Percentiles rank a stretch among this genome's conserved stretches.
These are phyloP conservation scores for Lasius platythorax DNA, from an alignment of 2,888 invertebrate genomes.

Conservation along the genomic window DNA sequence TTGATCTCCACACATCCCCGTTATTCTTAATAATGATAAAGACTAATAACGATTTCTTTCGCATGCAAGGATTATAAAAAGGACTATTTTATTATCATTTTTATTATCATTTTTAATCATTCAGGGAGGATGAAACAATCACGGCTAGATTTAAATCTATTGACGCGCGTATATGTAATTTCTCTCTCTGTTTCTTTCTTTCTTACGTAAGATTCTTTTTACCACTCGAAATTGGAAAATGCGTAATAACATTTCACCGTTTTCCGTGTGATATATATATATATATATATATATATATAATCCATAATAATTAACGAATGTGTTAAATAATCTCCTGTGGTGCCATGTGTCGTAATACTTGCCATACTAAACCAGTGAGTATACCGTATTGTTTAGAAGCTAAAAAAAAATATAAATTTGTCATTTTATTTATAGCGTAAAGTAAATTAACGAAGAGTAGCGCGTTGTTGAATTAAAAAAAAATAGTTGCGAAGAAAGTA, in stretches of 20 bases:
- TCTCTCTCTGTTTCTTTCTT: background rate
- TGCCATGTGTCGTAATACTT: slow-evolving; percentile 74
- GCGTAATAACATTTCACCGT: slow-evolving; percentile 6
- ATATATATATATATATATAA: slow-evolving; percentile 48
- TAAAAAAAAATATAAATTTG: slow-evolving; percentile 12
- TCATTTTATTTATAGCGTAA: slow-evolving; percentile 60
- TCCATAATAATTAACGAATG: slow-evolving; percentile 34
- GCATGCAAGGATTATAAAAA: background rate
- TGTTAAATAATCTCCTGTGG: slow-evolving; percentile 53
- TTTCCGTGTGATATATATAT: slow-evolving; percentile 56
- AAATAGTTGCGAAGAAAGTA: background rate
- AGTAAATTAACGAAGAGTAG: slow-evolving; percentile 27
- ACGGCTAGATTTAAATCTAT: background rate
- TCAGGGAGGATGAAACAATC: slow-evolving; percentile 9
- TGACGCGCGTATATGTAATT: background rate
- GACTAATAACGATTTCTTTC: background rate
- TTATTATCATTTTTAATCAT: slow-evolving; percentile 4
- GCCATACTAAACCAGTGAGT: slow-evolving; percentile 74
- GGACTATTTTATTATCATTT: background rate
- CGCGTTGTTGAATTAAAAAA: background rate
- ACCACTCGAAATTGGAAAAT: slow-evolving; percentile 13
- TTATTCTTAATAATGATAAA: slow-evolving; percentile 21
- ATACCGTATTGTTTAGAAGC: slow-evolving; percentile 63
- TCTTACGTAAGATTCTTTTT: slow-evolving; percentile 13
- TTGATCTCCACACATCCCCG: background rate